Base-by-base conservation (phyloP, 2,113 vertebrate genomes). In the Entelurus aequoreus region DNA sequence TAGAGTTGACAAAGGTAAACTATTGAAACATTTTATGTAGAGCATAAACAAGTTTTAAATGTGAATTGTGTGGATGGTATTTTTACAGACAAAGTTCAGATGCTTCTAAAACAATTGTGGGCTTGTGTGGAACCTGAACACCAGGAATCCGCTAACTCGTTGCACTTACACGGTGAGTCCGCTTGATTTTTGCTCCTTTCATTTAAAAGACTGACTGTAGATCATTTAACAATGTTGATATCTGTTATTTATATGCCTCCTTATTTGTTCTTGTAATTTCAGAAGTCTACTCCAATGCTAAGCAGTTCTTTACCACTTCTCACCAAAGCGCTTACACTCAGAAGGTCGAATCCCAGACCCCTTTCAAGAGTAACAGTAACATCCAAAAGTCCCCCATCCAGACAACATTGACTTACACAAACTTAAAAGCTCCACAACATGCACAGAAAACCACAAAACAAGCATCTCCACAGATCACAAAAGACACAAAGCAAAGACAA, bases 81-180 rank as follows among this genome's bases (percentile, higher is more conserved):
- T 51, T 63, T 65, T 57, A 42, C 82, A 99, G 97, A 88, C 73
- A 95, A 92, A 87, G 77, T 98, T 44, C 92, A 90, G 48, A 70
- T 88, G 14, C 88, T 98, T 6, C 72, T 99, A 8, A 86, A 94
- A 68, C 89, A 93, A 58, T 87, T 98, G 51, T 96, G 96, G 97
- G 79, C 86, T 48, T 98, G 96, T 71, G 86, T 99, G 52, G 91
- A 94, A 50, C 80, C 81, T 51, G 74, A 63, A 47, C 69, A 79
- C 8, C 70, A 69, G 42, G 44, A 60, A 15, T 44, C 75, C 6
- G 11, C 36, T 49, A 73, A 79, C 60, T 42, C 35, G 7, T 8
- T 76, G 6, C 35, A 37, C 35, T 52, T 78, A 5, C 11, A 36
- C 60, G 86, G 87, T 89, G 62, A 79, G 58, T 7, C 66, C 61